These are phyloP conservation scores for Calameuta pallipes DNA, from an alignment of 2,888 invertebrate species.

Conservation along the genomic window DNA sequence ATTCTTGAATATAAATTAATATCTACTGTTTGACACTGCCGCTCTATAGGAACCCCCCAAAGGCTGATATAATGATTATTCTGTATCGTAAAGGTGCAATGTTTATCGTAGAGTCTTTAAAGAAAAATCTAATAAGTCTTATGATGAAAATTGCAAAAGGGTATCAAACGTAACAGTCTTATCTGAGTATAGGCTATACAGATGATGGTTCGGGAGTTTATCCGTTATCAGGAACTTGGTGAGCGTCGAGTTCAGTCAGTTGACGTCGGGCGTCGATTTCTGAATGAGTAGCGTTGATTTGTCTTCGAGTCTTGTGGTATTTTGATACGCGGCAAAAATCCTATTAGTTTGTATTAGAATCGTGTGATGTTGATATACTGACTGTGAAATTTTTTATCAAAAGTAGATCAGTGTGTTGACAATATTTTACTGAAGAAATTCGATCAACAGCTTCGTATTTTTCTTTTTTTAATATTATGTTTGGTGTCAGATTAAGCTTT, in stretches of 20 bases:
- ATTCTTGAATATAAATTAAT: neutral
- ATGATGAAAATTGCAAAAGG: too few relatives aligned
- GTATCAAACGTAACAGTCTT: neutral
- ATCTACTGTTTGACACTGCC: neutral
- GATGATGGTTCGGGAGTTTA: neutral
- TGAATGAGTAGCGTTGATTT: neutral
- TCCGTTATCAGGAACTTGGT: neutral
- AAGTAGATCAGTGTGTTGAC: neutral
- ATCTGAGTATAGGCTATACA: neutral
- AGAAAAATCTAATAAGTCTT: too few relatives aligned
- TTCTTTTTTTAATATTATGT: neutral
- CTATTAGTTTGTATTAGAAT: neutral
- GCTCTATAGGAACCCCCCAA: too few relatives aligned
- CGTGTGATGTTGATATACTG: neutral
- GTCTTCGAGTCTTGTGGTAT: constrained; percentile 1
- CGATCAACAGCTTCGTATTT: neutral
- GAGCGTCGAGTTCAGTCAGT: neutral
- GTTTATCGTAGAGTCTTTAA: too few relatives aligned
- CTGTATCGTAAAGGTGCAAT: too few relatives aligned
- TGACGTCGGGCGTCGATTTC: neutral
- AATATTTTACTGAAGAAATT: neutral
- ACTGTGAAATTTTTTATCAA: neutral
- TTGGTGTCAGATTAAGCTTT: constrained; percentile 14
- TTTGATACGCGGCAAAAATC: neutral
- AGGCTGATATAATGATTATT: too few relatives aligned